Evolutionary conservation across 2,888 invertebrate species (phyloP), one percentile per base, ranked within the genome.

Genomic region (Nymphalis urticae): DNA sequence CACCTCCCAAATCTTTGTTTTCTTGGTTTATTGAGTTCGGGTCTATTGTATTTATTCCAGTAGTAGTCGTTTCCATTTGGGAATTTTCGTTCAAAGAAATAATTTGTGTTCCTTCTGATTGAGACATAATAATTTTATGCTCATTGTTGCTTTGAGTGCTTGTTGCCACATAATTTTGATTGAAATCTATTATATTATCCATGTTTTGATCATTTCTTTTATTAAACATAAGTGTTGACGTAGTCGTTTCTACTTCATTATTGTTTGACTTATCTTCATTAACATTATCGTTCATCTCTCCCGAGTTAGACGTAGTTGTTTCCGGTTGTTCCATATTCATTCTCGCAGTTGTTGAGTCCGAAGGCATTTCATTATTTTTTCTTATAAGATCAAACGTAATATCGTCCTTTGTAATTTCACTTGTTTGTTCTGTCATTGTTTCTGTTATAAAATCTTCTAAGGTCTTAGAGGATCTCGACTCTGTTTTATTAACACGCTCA

Each of bases 401-500:
- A 24, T 80, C 80, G 62, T 77, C 78, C 36, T 73, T 75, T 50
- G 58, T 72, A 54, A 69, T 74, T 36, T 71, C 69, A 21, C 62
- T 66, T 54, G 65, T 68, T 66, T 62, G 71, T 24, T 60, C 42
- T 16, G 81, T 82, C n/a, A 80, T 79, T 62, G 77, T 74, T 71
- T 82, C 80, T 61, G 76, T 75, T 50, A 75, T 61, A 69, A 80
- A 78, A 70, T 82, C 79, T 58, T 79, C 77, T 70, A 83, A 77
- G 48, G 80, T 72, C 75, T 83, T 85, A 21, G 87, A 86, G 6
- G 87, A 84, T 71, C 87, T 84, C 75, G 79, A 80, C 69, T 87
- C 85, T 19, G 85, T 79, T 70, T 81, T 80, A 19, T 75, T 70
- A 42, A 71, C 69, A 19, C 76, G 74, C 64, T 78, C 77, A 53